Evolutionary conservation across 2,888 invertebrate species (phyloP), one percentile per base, ranked within the genome.

Genomic region (Adelognathus sp.): DNA sequence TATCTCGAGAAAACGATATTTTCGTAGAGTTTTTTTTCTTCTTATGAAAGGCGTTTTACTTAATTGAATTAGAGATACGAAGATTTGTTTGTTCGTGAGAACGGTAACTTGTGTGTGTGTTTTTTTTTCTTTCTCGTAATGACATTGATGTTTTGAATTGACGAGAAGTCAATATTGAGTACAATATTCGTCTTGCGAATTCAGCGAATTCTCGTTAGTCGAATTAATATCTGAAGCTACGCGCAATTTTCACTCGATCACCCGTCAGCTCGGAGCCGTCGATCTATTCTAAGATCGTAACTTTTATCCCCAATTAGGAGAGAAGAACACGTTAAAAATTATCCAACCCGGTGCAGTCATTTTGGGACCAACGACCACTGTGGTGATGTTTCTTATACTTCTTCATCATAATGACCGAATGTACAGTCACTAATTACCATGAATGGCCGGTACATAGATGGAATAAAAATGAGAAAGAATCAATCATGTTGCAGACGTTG

Each of bases 201-300:
- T 44, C 31, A 60, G 64, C 58, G 63, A 73, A 33, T 64, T 31
- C 9, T 66, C 44, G 74, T 56, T 52, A 79, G 36, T 54, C 60
- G 36, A 74, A 66, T 18, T 54, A 64, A 70, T 74, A 50, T 66
- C 41, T n/a, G n/a, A 64, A 78, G 74, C 70, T 58, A 66, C 78
- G 64, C 69, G 52, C 50, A 39, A 70, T 71, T 60, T 7, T 61
- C 79, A 75, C 79, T 79, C 79, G 79, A 79, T 79, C 79, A 79
- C 79, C 79, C 64, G 44, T 70, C 54, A 70, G 70, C 78, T 54
- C 33, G 36, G 52, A 70, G 29, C 56, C 33, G 31, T 63, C 41
- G 41, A 52, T 14, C 66, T 16, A 54, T 41, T 73, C 36, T 11
- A 11, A 21, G 46, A 50, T 21, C 46, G 24, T 24, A 11, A 21